Evolutionary conservation across 2,113 vertebrate species (phyloP).

Genomic region (Girardinichthys multiradiatus): DNA sequence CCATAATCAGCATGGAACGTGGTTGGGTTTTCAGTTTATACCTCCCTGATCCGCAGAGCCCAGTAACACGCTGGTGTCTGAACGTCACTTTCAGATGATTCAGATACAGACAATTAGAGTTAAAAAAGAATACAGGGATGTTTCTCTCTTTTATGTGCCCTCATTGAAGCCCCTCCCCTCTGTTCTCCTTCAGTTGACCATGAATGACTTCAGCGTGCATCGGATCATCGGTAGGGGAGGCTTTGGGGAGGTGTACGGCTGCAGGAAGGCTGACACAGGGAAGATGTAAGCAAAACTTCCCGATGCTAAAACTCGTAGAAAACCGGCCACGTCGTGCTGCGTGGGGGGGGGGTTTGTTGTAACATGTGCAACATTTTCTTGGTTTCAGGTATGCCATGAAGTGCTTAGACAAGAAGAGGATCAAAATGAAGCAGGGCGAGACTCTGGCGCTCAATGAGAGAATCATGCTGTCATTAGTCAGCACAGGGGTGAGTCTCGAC

Average conservation of each 20-base stretch:
- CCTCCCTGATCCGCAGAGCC: too few species aligned
- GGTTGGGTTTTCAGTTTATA: too few species aligned
- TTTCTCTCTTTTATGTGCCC: background rate
- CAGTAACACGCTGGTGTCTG: too few species aligned
- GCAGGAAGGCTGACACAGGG: slow-evolving; percentile 98
- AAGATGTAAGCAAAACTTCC: slow-evolving; percentile 88
- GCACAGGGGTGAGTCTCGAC: slow-evolving; percentile 89
- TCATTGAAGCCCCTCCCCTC: background rate
- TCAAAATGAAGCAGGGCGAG: slow-evolving; percentile 99
- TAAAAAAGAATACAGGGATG: background rate
- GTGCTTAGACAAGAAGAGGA: slow-evolving; percentile 98
- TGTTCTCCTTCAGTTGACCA: slow-evolving; percentile 86
- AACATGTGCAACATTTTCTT: background rate
- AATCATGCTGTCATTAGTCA: slow-evolving; percentile 98
- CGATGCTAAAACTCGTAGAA: background rate
- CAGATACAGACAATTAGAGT: too few species aligned
- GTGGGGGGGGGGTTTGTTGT: background rate
- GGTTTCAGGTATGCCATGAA: slow-evolving; percentile 96
- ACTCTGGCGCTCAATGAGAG: slow-evolving; percentile 96
- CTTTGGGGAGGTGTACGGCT: slow-evolving; percentile 98
- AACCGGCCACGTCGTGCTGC: too few species aligned
- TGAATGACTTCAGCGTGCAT: slow-evolving; percentile 99
- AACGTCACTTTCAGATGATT: too few species aligned
- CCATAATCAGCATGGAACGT: too few species aligned
- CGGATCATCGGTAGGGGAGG: slow-evolving; percentile 97